A percentile compares a stretch with the other conserved stretches of the same genome.
Evolutionary conservation across 2,113 vertebrate genomes (phyloP).

Genomic region (Neolamprologus hecqui): DNA sequence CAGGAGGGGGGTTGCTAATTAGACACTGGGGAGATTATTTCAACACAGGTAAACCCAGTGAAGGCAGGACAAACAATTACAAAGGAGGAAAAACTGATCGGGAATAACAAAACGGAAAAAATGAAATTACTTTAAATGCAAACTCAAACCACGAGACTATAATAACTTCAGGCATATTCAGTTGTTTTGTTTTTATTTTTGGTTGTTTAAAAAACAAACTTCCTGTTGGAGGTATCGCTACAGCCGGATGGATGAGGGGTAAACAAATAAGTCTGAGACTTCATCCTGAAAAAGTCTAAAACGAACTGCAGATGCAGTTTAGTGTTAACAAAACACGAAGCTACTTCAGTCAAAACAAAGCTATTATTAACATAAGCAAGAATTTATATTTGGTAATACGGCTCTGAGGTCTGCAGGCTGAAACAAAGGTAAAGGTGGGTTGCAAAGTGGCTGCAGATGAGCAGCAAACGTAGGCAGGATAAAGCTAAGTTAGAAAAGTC

Average conservation of each 20-base stretch:
- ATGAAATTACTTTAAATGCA: background rate
- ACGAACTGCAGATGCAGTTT: background rate
- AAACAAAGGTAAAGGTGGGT: background rate
- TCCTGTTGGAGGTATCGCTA: background rate
- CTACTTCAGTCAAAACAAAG: background rate
- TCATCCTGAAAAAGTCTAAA: background rate
- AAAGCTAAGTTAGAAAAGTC: background rate
- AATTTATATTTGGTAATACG: background rate
- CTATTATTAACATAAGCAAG: background rate
- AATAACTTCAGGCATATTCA: background rate
- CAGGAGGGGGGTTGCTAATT: background rate
- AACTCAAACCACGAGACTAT: background rate
- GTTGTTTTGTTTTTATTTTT: background rate
- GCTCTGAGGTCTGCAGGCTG: rapidly evolving
- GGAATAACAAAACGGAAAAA: background rate
- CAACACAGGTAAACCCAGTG: background rate
- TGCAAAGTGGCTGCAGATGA: background rate
- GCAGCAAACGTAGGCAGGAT: background rate
- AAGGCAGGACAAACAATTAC: rapidly evolving
- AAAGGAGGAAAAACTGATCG: background rate
- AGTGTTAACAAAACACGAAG: background rate
- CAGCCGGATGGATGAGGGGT: rapidly evolving
- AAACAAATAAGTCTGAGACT: background rate
- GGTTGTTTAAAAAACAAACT: background rate
- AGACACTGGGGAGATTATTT: background rate